Evolutionary conservation across 2,888 invertebrate genomes (phyloP).

Genomic region (Hyalella azteca): DNA sequence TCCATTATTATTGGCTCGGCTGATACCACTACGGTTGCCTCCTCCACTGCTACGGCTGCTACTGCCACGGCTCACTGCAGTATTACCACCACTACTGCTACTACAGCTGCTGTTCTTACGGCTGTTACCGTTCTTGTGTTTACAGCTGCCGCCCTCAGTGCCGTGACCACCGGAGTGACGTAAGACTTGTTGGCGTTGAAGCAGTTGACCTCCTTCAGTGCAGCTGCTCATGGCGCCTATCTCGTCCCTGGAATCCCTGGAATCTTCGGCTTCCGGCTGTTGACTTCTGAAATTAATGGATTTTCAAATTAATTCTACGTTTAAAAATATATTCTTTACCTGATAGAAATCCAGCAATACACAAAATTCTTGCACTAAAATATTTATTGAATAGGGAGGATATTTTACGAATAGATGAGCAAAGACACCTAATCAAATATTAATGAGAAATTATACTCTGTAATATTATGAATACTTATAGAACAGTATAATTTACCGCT

Average conservation of each 20-base stretch:
- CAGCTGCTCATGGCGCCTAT: neutral
- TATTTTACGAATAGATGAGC: no score
- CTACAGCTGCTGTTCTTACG: conserved; percentile 31
- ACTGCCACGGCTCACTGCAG: conserved; percentile 7
- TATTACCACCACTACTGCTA: conserved; percentile 16
- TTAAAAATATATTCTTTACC: no score
- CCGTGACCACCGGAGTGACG: conserved; percentile 29
- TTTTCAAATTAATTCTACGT: no score
- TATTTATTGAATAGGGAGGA: no score
- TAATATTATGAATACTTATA: no score
- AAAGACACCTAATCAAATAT: no score
- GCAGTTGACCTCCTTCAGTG: neutral
- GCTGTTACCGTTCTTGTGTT: neutral
- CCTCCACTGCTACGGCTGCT: conserved; percentile 20
- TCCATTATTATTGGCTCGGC: neutral
- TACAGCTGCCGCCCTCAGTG: neutral
- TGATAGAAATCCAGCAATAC: no score
- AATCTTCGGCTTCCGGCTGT: neutral
- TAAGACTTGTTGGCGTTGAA: conserved; percentile 5
- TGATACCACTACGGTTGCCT: neutral
- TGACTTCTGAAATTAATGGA: no score
- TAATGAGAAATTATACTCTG: no score
- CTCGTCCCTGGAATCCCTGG: neutral
- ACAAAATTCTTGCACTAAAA: no score
- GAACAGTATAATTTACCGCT: conserved; percentile 39